Evolutionary conservation across 2,113 vertebrate species (phyloP).

Genomic region (Cervus canadensis): DNA sequence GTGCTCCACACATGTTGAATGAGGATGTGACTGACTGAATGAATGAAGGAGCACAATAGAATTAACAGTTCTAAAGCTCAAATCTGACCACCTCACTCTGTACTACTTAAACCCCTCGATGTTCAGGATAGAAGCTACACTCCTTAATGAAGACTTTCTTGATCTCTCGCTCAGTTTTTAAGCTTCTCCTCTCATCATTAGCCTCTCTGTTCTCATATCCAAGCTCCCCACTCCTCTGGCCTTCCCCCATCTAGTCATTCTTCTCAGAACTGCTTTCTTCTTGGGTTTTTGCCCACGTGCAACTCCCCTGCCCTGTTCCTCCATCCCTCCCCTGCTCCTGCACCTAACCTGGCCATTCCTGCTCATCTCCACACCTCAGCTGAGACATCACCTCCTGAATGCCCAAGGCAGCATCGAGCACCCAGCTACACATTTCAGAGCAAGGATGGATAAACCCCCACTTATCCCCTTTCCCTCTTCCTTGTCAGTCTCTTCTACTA

Average conservation of each 20-base stretch:
- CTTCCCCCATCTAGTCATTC: background rate
- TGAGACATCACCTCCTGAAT: background rate
- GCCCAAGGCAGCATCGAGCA: background rate
- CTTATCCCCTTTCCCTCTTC: background rate
- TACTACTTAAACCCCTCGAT: background rate
- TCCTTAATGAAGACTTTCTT: background rate
- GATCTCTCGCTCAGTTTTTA: background rate
- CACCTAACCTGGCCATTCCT: background rate
- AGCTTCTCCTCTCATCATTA: background rate
- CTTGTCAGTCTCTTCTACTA: background rate
- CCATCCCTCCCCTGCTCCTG: accelerated
- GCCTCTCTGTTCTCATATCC: accelerated
- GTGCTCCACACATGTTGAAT: background rate
- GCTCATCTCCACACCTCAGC: background rate
- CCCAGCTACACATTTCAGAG: background rate
- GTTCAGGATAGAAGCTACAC: background rate
- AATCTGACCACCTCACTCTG: background rate
- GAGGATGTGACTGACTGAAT: background rate
- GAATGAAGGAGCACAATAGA: background rate
- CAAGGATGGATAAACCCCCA: accelerated
- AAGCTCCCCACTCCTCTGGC: background rate
- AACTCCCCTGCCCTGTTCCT: too few species aligned
- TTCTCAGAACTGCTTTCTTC: background rate
- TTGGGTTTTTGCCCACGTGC: background rate
- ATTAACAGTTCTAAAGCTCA: background rate